Base-by-base conservation (phyloP, 2,113 vertebrate species). In the Marmota flaviventris region DNA sequence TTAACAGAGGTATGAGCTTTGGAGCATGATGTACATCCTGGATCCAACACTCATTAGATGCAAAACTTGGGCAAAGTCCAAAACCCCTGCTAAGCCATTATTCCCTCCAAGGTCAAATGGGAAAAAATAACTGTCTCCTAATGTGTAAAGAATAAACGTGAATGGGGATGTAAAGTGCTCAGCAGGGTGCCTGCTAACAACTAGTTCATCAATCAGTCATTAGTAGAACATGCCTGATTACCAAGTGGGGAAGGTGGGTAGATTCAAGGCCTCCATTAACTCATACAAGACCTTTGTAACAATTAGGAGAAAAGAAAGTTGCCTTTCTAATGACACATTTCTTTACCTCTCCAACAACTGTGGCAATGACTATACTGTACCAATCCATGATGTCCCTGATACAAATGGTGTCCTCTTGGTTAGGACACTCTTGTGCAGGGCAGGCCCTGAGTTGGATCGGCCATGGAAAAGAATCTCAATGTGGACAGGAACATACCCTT, bases 41-140 rank as follows among this genome's bases (percentile, higher is more conserved):
- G 48, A 45, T 53, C 81, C 48, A 76, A 72, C n/a, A 76, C 20
- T 93, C 75, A 69, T 25, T 69, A 85, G 93, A 83, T 39, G 5
- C 20, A 72, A 67, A 70, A 82, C 76, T 87, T 39, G 81, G 88
- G 34, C 42, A 65, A 96, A 89, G 78, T 88, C 93, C 67, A 45
- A 95, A 88, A 53, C 94, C 85, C 82, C 77, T 34, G 22, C 37
- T 72, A 88, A 84, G 81, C 72, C 65, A 24, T 58, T n/a, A 34
- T 93, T 88, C 77, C 27, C 77, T 95, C 48, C 51, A 91, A 81
- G 58, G 61, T 76, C 77, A 97, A 77, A 61, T 24, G 45, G 58
- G 77, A 9, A 92, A 56, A 87, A 89, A 87, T 0, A 83, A 27
- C 53, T 91, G 56, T 53, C 56, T 85, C 63, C 29, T 39, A 85